Evolutionary conservation across 1,140 invertebrate species (phyloP).

Genomic region (Gryon sp.): DNA sequence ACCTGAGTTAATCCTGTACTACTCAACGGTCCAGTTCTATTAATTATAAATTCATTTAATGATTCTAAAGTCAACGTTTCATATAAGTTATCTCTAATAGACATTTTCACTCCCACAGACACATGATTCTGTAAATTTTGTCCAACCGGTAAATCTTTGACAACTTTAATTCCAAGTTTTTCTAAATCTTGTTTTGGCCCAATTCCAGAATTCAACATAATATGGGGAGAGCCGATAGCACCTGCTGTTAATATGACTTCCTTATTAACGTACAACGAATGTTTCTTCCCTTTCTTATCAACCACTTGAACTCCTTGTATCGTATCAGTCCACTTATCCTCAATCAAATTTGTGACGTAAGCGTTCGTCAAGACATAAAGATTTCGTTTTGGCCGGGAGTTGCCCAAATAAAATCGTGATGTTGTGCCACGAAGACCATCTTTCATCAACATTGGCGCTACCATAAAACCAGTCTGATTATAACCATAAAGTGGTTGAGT

Average conservation of each 20-base stretch:
- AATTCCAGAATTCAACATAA: conserved; percentile 85
- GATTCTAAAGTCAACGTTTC: conserved; percentile 71
- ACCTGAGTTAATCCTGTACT: conserved; percentile 79
- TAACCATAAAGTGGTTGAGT: conserved; percentile 83
- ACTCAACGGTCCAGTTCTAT: conserved; percentile 74
- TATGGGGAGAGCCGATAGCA: conserved; percentile 84
- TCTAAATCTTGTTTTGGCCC: conserved; percentile 82
- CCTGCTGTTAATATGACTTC: conserved; percentile 86
- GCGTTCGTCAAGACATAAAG: conserved; percentile 77
- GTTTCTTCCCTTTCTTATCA: conserved; percentile 73
- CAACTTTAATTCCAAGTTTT: conserved; percentile 75
- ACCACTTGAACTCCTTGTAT: conserved; percentile 82
- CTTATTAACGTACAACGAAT: conserved; percentile 72
- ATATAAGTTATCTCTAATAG: conserved; percentile 71
- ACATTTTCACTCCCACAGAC: conserved; percentile 73
- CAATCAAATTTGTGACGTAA: conserved; percentile 76
- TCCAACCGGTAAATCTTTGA: conserved; percentile 81
- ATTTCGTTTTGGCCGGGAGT: conserved; percentile 73
- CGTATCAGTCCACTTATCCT: conserved; percentile 77
- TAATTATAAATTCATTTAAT: conserved; percentile 73
- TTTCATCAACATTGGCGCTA: conserved; percentile 80
- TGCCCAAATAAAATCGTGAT: conserved; percentile 75
- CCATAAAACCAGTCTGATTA: conserved; percentile 81
- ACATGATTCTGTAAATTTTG: conserved; percentile 82
- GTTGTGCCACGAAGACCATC: conserved; percentile 83